Evolutionary conservation across 2,888 invertebrate species (phyloP).

Genomic region (Limenitis arthemis): DNA sequence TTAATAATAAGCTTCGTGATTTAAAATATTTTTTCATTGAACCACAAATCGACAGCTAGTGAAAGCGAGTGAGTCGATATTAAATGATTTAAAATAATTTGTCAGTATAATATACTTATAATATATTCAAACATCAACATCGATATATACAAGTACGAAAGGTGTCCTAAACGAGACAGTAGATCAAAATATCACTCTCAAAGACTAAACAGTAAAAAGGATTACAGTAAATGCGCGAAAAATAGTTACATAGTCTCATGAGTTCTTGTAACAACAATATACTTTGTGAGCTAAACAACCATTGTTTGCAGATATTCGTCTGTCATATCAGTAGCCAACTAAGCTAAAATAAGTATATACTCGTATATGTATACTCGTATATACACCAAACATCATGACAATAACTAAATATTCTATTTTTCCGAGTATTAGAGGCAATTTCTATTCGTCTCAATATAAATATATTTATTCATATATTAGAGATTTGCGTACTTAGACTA

Average conservation of each 20-base stretch:
- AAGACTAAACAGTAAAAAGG: slow-evolving; percentile 59
- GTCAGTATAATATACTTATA: slow-evolving; percentile 33
- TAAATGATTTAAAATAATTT: slow-evolving; percentile 13
- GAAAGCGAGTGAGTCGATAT: background rate
- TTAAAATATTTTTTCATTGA: slow-evolving; percentile 3
- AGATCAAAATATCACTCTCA: slow-evolving; percentile 66
- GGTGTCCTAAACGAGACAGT: slow-evolving; percentile 38
- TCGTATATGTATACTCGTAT: no score
- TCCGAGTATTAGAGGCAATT: slow-evolving; percentile 31
- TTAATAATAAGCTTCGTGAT: background rate
- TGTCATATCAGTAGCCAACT: background rate
- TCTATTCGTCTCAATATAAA: slow-evolving; percentile 12
- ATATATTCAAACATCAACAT: slow-evolving; percentile 44
- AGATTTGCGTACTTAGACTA: slow-evolving; percentile 3
- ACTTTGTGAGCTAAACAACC: slow-evolving; percentile 47
- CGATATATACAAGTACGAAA: slow-evolving; percentile 35
- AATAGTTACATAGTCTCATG: slow-evolving; percentile 65
- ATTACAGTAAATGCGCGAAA: slow-evolving; percentile 72
- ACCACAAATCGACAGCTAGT: background rate
- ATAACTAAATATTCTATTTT: slow-evolving; percentile 61
- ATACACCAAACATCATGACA: slow-evolving; percentile 55
- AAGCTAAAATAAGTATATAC: no score
- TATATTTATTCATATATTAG: slow-evolving; percentile 21
- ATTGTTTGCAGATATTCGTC: slow-evolving; percentile 39
- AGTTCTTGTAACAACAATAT: slow-evolving; percentile 52